A percentile compares a stretch with the other conserved stretches of the same genome.
These are phyloP conservation scores for Lottia gigantea DNA, from an alignment of 2,888 invertebrate species.

Conservation along the genomic window DNA sequence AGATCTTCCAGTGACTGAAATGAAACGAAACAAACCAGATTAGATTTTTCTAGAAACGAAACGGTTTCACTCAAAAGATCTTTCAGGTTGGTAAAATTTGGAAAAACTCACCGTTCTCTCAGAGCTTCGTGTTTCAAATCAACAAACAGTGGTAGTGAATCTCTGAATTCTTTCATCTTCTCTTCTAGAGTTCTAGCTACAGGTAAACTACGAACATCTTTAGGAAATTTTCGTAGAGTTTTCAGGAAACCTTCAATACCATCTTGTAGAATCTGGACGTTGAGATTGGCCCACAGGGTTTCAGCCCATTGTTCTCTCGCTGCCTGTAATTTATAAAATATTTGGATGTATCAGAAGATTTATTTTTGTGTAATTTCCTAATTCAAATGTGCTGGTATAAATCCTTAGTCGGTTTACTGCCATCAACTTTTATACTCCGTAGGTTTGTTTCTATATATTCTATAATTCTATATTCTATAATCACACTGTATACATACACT, in stretches of 20 bases:
- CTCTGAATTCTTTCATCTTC: conserved; percentile 90
- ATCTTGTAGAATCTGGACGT: conserved; percentile 84
- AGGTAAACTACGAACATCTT: conserved; percentile 72
- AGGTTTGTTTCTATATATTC: too few relatives aligned
- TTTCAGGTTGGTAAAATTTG: background rate
- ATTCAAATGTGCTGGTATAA: too few relatives aligned
- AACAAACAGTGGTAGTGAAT: conserved; percentile 88
- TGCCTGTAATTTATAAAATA: conserved; percentile 62
- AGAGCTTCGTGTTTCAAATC: conserved; percentile 91
- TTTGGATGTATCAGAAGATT: too few relatives aligned
- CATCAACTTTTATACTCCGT: too few relatives aligned
- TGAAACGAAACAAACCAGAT: too few relatives aligned
- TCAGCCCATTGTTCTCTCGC: conserved; percentile 85
- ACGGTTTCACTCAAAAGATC: too few relatives aligned
- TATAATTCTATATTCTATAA: too few relatives aligned
- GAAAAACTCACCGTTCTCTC: conserved; percentile 73
- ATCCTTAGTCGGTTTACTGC: too few relatives aligned
- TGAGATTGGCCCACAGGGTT: conserved; percentile 87
- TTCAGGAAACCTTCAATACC: conserved; percentile 88
- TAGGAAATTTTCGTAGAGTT: conserved; percentile 81
- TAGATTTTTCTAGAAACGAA: too few relatives aligned
- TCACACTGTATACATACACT: too few relatives aligned
- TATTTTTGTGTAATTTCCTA: too few relatives aligned
- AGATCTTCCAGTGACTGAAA: background rate
- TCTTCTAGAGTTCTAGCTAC: conserved; percentile 80